Base-by-base conservation (phyloP, 1,140 invertebrate species). In the Littorina saxatilis region DNA sequence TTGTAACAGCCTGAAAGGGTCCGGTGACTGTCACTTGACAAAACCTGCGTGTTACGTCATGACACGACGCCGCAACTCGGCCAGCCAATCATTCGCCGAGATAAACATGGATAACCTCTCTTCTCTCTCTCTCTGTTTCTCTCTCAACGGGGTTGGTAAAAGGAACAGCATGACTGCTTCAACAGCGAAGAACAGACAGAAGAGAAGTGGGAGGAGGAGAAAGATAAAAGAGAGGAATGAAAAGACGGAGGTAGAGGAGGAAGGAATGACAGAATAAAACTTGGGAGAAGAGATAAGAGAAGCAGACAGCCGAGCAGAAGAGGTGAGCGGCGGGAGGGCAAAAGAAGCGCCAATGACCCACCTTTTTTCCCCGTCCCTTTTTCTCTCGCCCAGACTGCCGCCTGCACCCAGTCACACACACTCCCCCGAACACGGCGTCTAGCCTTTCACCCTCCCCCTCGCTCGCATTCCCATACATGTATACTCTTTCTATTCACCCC, bases 391-490 rank as follows among this genome's bases (percentile, higher is more conserved):
- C 52, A 55, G 23, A 77, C 74, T 50, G 55, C 75, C 37, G 73
- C 27, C 73, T 77, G 75, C 75, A 77, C 75, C 32, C 35, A 35
- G 27, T 77, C 75, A 77, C 75, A 75, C 73, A n/a, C 70, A n/a
- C 39, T 73, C 70, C 40, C 70, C 40, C 70, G 23, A n/a, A 40
- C 70, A 11, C 58, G 58, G 20, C 58, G 20, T n/a, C 20, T 61
- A 61, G 58, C 27, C 20, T 61, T 23, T 23, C 20, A 61, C 23
- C 4, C 58, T 23, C 58, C 5, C 58, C n/a, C 58, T 61, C 58
- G 9, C 58, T 61, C 58, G 20, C 4, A 13, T 29, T 23, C 58
- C 58, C 58, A 5, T 61, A n/a, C n/a, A n/a, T n/a, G n/a, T n/a
- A n/a, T n/a, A n/a, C n/a, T n/a, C n/a, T n/a, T n/a, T n/a, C n/a